phyloP scores from a whole-genome alignment of 2,797 vertebrate genomes.

The Catharus ustulatus region DNA sequence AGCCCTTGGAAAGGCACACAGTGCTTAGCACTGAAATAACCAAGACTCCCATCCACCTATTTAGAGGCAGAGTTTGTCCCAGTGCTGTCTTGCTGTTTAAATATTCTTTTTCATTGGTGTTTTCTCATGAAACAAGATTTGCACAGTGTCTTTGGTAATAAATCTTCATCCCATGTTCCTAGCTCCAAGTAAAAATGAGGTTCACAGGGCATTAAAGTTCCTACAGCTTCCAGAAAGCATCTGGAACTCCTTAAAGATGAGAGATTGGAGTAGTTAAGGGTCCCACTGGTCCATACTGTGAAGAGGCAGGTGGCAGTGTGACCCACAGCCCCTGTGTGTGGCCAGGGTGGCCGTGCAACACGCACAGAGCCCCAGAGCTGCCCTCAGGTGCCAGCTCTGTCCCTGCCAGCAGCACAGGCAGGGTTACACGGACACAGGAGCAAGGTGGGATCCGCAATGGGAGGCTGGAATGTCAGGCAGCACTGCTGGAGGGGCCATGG shows the following conservation, averaged over 20 bases:
- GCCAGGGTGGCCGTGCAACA: background rate
- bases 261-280: background rate
- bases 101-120: background rate
- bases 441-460: fast-evolving
- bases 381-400: background rate
- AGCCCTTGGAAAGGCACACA: background rate
- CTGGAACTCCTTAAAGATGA: background rate
- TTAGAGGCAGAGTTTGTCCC: background rate
- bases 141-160: background rate
- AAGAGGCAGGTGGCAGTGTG: background rate
- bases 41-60: background rate
- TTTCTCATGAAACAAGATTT: constrained; percentile 3
- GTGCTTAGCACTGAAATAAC: background rate
- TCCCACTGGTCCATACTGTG: background rate
- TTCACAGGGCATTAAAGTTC: background rate
- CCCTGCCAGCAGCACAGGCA: background rate
- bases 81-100: background rate
- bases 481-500: background rate
- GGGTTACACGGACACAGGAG: fast-evolving
- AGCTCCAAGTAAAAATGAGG: background rate
- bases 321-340: fast-evolving
- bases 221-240: background rate
- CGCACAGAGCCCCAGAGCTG: background rate
- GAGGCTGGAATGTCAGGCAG: background rate
- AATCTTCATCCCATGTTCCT: background rate